phyloP scores from a whole-genome alignment of 2,797 vertebrate species.

The Ceryle rudis region DNA sequence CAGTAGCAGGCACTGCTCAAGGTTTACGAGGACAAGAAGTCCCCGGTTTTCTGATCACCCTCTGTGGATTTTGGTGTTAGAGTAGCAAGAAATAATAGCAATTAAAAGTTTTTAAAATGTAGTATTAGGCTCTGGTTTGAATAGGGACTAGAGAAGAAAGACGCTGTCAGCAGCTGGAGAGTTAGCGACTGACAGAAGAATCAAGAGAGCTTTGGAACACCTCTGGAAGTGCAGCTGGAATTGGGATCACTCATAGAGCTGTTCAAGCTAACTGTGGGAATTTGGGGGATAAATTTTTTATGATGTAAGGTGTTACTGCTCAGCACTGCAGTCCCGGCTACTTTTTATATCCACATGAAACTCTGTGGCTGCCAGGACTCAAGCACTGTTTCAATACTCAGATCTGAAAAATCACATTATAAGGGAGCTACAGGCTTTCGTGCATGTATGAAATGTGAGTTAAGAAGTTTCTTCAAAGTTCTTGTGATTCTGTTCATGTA shows the following conservation, averaged over 20 bases:
- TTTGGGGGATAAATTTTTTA: neutral
- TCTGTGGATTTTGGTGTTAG: neutral
- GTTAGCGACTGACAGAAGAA: neutral
- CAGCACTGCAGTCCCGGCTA: neutral
- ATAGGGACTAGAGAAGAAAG: neutral
- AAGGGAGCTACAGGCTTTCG: neutral
- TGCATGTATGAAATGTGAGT: neutral
- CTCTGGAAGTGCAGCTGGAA: neutral
- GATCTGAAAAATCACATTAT: neutral
- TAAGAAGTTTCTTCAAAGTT: constrained; percentile 6
- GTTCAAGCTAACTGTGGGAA: neutral
- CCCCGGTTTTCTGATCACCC: neutral
- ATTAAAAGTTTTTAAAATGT: neutral
- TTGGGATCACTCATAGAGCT: rapidly evolving
- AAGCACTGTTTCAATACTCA: neutral
- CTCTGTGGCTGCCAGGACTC: neutral
- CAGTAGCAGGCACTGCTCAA: neutral
- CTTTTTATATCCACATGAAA: neutral
- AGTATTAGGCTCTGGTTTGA: neutral
- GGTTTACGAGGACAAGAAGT: neutral
- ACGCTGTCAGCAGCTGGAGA: neutral
- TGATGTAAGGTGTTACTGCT: neutral
- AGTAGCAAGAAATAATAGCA: neutral
- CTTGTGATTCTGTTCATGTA: neutral
- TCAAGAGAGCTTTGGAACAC: neutral